Conservation (phyloP, 2,888 invertebrate genomes). For the Ectemnius continuus region DNA sequence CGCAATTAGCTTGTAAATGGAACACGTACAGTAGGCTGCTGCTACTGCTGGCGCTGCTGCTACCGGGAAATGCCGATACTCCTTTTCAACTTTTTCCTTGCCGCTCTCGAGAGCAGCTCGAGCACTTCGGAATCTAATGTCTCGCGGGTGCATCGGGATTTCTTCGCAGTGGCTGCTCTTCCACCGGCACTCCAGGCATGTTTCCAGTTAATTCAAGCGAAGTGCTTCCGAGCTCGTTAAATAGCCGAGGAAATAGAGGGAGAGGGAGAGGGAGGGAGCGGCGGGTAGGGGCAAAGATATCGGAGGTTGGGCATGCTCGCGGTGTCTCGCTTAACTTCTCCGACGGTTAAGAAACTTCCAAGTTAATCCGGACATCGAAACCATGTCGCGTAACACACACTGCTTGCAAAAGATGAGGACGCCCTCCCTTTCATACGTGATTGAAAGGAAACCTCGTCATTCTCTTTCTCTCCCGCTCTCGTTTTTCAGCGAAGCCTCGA, state of each 20-base stretch:
- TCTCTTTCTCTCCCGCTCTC: background rate
- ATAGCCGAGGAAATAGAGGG: constrained; percentile 54
- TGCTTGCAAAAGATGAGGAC: background rate
- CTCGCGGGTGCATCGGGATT: constrained; percentile 40
- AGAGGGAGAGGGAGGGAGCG: constrained; percentile 29
- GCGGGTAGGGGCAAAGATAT: too few relatives aligned
- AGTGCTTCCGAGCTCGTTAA: constrained; percentile 60
- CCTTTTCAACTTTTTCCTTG: too few relatives aligned
- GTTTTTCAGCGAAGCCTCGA: too few relatives aligned
- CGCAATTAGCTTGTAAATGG: too few relatives aligned
- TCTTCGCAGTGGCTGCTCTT: constrained; percentile 47
- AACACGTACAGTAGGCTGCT: too few relatives aligned
- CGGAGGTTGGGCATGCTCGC: background rate
- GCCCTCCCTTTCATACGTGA: background rate
- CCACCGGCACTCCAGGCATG: constrained; percentile 45
- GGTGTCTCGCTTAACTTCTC: constrained; percentile 53
- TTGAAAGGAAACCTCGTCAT: background rate
- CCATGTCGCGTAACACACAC: too few relatives aligned
- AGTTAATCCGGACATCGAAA: constrained; percentile 26
- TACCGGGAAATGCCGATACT: too few relatives aligned
- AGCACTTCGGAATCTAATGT: constrained; percentile 18
- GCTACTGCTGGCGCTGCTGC: too few relatives aligned
- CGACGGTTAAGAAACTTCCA: constrained; percentile 55
- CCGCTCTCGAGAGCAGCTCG: too few relatives aligned
- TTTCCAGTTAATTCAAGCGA: constrained; percentile 59